Base-by-base conservation (phyloP, 2,888 invertebrate genomes). In the Spicauda simplicius region DNA sequence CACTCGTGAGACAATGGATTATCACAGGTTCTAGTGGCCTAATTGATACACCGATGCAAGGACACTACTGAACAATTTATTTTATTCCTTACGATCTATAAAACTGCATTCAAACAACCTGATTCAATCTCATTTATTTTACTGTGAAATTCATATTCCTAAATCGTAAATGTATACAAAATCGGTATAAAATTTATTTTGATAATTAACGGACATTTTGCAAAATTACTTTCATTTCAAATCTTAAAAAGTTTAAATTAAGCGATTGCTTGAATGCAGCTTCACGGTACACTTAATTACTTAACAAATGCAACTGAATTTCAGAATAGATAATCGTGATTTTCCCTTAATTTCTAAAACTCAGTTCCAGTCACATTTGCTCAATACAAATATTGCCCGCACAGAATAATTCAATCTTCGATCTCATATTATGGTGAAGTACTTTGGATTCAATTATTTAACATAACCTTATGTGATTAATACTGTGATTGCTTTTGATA, bases 21-120 rank as follows among this genome's bases (percentile, higher is more conserved):
- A 92, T 92, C 92, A 92, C 92, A 93, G 92, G 90, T 86, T 84
- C 90, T 89, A 90, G 82, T 90, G 84, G 87, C 83, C 87, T 90
- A 89, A 84, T 85, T 87, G 89, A 88, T 89, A 86, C 81, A 83
- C 74, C 76, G 77, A 78, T 59, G 64, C 63, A 41, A 69, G 70
- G 66, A 72, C 67, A 62, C 68, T 67, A 67, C 66, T 52, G 54
- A 61, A 67, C 60, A 56, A 66, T 50, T 67, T 61, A 50, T 2
- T 37, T 37, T 66, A 20, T 14, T 25, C 53, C 57, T 65, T 65
- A 66, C 53, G 18, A 67, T 33, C 20, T 61, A 67, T 37, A 56
- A 61, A 67, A 50, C 66, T 61, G 66, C 66, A 67, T 67, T 67
- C 25, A 6, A 61, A 63, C 54, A 30, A 41, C 11, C 48, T 4